Evolutionary conservation across 2,888 invertebrate genomes (phyloP).

Genomic region (Tortricodes alternella): DNA sequence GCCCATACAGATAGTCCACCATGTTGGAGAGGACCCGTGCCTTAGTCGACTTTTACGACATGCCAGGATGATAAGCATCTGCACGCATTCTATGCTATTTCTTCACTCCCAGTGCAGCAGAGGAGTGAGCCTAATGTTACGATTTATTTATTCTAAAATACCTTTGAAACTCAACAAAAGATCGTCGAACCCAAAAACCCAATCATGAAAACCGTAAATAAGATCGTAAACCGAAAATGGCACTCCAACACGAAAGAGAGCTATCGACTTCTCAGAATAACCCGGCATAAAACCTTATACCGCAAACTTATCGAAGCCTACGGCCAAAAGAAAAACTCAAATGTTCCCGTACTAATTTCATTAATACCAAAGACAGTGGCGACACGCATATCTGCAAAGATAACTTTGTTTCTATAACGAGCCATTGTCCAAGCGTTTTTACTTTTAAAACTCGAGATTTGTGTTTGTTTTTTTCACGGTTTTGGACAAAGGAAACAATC

Average conservation of each 20-base stretch:
- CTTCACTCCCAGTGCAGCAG: no score
- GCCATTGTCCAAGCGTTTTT: constrained; percentile 19
- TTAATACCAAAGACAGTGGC: background rate
- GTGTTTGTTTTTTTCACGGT: constrained; percentile 15
- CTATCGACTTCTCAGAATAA: constrained; percentile 19
- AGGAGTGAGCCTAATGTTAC: no score
- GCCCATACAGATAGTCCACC: no score
- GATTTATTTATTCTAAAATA: no score
- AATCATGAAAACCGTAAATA: constrained; percentile 14
- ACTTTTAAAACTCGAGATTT: constrained; percentile 19
- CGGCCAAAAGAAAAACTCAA: background rate
- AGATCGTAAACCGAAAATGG: constrained; percentile 12
- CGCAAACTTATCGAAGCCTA: constrained; percentile 5
- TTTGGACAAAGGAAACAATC: constrained; percentile 22
- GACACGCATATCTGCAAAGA: background rate
- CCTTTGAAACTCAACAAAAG: background rate
- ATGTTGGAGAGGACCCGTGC: no score
- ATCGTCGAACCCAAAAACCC: background rate
- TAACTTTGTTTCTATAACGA: constrained; percentile 21
- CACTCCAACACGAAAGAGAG: constrained; percentile 11
- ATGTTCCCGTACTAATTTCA: background rate
- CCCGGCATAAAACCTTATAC: constrained; percentile 23
- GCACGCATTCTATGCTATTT: no score
- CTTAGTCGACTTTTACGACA: no score
- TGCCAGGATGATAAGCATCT: no score